A percentile compares a stretch with the other conserved stretches of the same genome.
phyloP scores from a whole-genome alignment of 2,888 invertebrate species.

The Drosophila fungiperda region DNA sequence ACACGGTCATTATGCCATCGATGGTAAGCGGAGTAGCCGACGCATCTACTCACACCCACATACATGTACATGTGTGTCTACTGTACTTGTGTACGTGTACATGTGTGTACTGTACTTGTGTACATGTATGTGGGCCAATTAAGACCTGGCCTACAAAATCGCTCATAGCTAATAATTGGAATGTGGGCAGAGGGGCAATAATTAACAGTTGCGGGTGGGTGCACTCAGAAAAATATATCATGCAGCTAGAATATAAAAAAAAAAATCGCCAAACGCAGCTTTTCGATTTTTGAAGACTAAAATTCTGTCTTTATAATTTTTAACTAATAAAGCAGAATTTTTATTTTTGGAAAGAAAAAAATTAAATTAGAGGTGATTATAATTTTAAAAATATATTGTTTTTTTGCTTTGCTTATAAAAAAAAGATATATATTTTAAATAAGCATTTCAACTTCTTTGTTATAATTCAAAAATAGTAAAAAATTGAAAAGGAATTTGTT shows the following conservation, averaged over 20 bases:
- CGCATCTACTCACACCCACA: conserved; percentile 43
- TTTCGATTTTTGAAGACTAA: background rate
- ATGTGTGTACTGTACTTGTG: background rate
- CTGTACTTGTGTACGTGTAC: background rate
- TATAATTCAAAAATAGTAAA: no score
- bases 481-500: no score
- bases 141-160: conserved; percentile 33
- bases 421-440: no score
- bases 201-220: conserved; percentile 10
- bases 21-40: conserved; percentile 76
- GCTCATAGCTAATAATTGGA: conserved; percentile 25
- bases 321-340: no score
- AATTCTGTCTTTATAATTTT: background rate
- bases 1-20: conserved; percentile 58
- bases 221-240: conserved; percentile 2
- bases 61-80: background rate
- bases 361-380: no score
- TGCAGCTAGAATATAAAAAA: background rate
- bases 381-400: no score
- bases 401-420: no score
- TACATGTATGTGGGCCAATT: conserved; percentile 43
- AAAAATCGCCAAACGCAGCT: background rate
- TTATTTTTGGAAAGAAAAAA: no score
- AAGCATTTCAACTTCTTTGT: no score
- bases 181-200: conserved; percentile 8